Base-by-base conservation (phyloP, 37 sponge, comb jelly and placozoan genomes). In the Amphimedon queenslandica region DNA sequence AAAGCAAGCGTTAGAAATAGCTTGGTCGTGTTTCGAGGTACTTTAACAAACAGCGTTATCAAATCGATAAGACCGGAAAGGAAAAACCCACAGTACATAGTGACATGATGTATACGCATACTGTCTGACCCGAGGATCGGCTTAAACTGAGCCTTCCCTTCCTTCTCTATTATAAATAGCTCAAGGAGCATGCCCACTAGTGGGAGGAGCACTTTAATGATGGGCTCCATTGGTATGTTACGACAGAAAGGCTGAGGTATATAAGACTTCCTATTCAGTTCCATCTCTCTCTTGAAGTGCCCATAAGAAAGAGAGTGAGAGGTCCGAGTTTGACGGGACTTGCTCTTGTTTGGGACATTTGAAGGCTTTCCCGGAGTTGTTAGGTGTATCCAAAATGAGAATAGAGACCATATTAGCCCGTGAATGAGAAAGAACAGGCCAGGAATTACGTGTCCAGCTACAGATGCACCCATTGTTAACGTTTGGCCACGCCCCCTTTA, bases 51-150 rank as follows among this genome's bases (percentile, higher is more conserved):
- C 30, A 80, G 20, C 0, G 37, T 27, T 1, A 80, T 27, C 5
- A 87, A 4, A 57, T 87, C 87, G 20, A 87, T 67, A 21, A 87
- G 29, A 33, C 87, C 87, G 13, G 87, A 87, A 2, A 87, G 40
- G 1, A 80, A 1, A 80, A 87, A 87, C 38, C 40, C 55, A 4
- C 39, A 27, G 36, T 87, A 87, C 77, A 87, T 76, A 8, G 87
- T 87, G 40, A 67, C 66, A 55, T 87, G 87, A 4, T 87, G 87
- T 18, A 76, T 64, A 36, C 66, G 70, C 1, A 33, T 64, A 28
- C 76, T 70, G 47, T 73, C 25, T 8, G 20, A 56, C 0, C 65
- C 60, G 16, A 11, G 3, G 3, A 87, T 33, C 20, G 30, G 42
- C 47, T 75, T 67, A 27, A 69, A 43, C 2, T 21, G n/a, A 11